Percentiles rank a stretch among this genome's conserved stretches.
These are phyloP conservation scores for Tarsius wallacei DNA, from an alignment of 2,797 vertebrate species.

Conservation along the genomic window DNA sequence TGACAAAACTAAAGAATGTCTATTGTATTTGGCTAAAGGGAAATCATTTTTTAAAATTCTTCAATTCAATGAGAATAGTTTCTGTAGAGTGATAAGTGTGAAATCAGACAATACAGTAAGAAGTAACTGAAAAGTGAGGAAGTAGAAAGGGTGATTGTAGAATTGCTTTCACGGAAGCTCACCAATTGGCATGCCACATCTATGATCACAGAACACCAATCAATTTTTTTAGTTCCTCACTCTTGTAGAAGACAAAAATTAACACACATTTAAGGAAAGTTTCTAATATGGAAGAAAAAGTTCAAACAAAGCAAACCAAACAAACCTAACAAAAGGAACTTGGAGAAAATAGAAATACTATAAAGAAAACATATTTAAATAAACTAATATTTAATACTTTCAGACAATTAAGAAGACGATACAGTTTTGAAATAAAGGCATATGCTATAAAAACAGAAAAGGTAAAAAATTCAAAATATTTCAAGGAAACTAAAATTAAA, in stretches of 20 bases:
- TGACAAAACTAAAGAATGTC: not conserved
- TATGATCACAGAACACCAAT: not conserved
- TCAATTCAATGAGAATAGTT: not conserved
- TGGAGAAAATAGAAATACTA: not conserved
- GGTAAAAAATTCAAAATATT: not conserved
- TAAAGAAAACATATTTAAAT: not conserved
- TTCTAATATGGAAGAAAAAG: not conserved
- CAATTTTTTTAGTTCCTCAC: not conserved
- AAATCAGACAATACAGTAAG: not conserved
- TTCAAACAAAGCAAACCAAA: not conserved
- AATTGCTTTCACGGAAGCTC: constrained; percentile 16
- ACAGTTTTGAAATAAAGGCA: not conserved
- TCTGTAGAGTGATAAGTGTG: not conserved
- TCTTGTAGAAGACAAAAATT: not conserved
- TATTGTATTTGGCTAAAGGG: not conserved
- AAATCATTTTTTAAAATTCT: not conserved
- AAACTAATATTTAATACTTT: not conserved
- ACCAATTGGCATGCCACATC: not conserved
- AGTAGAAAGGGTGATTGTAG: not conserved
- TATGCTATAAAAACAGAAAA: not conserved
- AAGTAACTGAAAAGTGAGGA: not conserved
- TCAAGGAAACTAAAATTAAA: not conserved
- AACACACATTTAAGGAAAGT: not conserved
- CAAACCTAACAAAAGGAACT: not conserved
- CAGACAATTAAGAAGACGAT: not conserved